Evolutionary conservation across 2,888 invertebrate genomes (phyloP), one percentile per base, ranked within the genome.

Genomic region (Hirtodrosophila trivittata): DNA sequence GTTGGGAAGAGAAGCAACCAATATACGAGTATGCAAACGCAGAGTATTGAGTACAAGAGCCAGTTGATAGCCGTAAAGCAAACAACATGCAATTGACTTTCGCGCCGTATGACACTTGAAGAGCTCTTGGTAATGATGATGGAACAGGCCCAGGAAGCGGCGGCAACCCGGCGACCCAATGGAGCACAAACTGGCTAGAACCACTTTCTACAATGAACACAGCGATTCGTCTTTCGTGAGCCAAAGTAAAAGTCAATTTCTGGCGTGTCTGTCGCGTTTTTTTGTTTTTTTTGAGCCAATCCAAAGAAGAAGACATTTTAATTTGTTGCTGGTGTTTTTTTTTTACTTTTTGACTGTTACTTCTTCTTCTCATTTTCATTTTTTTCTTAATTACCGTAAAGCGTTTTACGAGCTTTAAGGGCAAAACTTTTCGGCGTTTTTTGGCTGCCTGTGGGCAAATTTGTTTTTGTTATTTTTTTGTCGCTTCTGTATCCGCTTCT

Each of bases 191-290:
- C 67, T 78, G 80, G 78, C 72, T 78, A 77, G 77, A 77, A 77
- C 77, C 77, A 77, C 77, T 77, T 77, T 77, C 77, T 78, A 75
- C 66, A 49, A 51, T 63, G 62, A 74, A 18, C 70, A 18, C 51
- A 38, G 54, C 42, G 26, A 54, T 63, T 59, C 65, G 55, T 57
- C 58, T 52, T 18, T 26, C 25, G 51, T 58, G 66, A 47, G 56
- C 46, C 74, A 75, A 78, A 77, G 77, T 77, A 77, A 77, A 77
- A 77, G 77, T 77, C 59, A 71, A 75, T 75, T 75, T 68, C 58
- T 75, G 63, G 38, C 18, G 38, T 41, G 38, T 39, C 50, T 66
- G 57, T 49, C 60, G 74, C 58, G 57, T 68, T 68, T 69, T 64
- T 56, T 46, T 25, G 25, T 55, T 55, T 9, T 30, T 37, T 13